These are phyloP conservation scores for Ferdinandea cuprea DNA, from an alignment of 2,888 invertebrate species.

Conservation along the genomic window DNA sequence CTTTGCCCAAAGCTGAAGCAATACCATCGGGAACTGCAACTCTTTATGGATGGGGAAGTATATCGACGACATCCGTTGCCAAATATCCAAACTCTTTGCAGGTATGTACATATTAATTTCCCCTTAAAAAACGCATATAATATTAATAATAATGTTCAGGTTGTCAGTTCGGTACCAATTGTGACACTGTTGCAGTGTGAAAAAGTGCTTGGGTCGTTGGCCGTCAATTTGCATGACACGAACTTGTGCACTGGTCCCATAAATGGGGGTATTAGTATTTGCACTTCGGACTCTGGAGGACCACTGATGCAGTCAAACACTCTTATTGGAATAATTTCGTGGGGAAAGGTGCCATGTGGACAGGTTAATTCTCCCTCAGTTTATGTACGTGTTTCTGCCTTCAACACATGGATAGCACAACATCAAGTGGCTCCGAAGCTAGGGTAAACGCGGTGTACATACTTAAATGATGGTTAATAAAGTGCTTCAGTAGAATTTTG, in stretches of 20 bases:
- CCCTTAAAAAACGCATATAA: not conserved
- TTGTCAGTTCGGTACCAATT: conserved; percentile 79
- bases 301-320: conserved; percentile 79
- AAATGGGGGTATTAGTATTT: conserved; percentile 80
- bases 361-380: conserved; percentile 83
- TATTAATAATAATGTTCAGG: conserved; percentile 71
- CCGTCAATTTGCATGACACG: conserved; percentile 79
- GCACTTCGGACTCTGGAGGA: conserved; percentile 82
- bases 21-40: conserved; percentile 79
- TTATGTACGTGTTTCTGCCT: conserved; percentile 84
- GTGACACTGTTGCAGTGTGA: conserved; percentile 80
- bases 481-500: too few relatives aligned
- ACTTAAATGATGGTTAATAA: too few relatives aligned
- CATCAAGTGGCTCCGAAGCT: conserved; percentile 9
- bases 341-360: conserved; percentile 84
- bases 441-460: too few relatives aligned
- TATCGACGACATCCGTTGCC: conserved; percentile 79
- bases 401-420: conserved; percentile 81
- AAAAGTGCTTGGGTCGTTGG: conserved; percentile 78
- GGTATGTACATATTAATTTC: not conserved
- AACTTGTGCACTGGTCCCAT: conserved; percentile 81
- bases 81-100: conserved; percentile 35
- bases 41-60: conserved; percentile 82
- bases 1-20: conserved; percentile 78
- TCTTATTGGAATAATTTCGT: conserved; percentile 84